These are phyloP conservation scores for Chironomus striatipennis DNA, from an alignment of 1,140 invertebrate species.

Conservation along the genomic window DNA sequence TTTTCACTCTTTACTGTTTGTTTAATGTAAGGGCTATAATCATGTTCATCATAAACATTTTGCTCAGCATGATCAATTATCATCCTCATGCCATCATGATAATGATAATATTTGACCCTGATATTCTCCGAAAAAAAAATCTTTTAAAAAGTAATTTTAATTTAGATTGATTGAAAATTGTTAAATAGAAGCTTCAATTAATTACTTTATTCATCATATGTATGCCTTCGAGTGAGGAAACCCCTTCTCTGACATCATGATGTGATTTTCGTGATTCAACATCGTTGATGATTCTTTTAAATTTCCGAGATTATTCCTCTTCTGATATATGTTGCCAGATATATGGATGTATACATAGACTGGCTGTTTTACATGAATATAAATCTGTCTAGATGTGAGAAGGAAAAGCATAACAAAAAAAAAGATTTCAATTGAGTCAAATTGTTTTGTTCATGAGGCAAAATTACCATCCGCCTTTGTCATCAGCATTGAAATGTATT, in stretches of 20 bases:
- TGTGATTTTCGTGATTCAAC: too few species aligned
- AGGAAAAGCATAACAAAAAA: constrained; percentile 2
- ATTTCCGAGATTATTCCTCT: not conserved
- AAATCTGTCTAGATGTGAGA: not conserved
- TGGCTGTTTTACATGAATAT: not conserved
- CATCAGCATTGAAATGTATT: not conserved
- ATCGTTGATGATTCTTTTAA: too few species aligned
- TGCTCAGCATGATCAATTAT: constrained; percentile 1
- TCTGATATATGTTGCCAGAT: not conserved
- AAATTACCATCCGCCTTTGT: not conserved
- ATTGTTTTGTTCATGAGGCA: not conserved
- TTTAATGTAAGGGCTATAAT: not conserved
- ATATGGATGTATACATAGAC: too few species aligned
- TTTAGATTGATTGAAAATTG: not conserved
- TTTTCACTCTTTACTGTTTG: not conserved
- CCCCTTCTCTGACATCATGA: too few species aligned
- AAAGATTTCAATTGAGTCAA: constrained; percentile 11
- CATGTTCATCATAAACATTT: not conserved
- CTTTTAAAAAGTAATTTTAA: not conserved
- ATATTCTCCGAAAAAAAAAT: too few species aligned
- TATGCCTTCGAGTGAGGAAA: too few species aligned
- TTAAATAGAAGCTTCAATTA: not conserved
- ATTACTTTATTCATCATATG: not conserved
- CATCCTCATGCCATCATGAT: not conserved
- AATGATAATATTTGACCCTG: not conserved